Base-by-base conservation (phyloP, 2,888 invertebrate species). In the Chymomyza procnemis region DNA sequence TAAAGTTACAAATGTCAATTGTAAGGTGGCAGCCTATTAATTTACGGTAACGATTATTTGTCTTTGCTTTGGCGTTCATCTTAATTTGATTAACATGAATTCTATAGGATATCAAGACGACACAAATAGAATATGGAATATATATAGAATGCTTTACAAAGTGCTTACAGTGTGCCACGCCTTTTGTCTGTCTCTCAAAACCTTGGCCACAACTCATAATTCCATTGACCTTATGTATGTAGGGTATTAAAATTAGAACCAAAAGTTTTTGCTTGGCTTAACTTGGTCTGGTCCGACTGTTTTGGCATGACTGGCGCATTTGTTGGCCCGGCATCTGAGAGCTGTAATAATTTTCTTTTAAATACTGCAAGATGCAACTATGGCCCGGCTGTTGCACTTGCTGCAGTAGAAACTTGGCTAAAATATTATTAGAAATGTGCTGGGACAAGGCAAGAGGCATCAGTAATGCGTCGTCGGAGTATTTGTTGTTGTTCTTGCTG, bases 391-490 rank as follows among this genome's bases (percentile, higher is more conserved):
- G 57, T 18, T 70, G 80, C 85, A 83, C 85, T 81, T 82, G 80
- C 75, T 50, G 54, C 21, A 21, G 21, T 18, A 50, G 14, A 19
- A 50, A 16, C 50, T 50, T 19, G 19, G 16, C 50, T 50, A 16
- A 78, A 85, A 78, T 81, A 85, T 81, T 81, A 83, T 81, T 85
- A 85, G 86, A 85, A 80, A 80, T 78, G 73, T 69, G 79, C 80
- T 80, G 80, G 78, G 34, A 12, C 34, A 9, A 41, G 34, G 34
- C 34, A 41, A 41, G 34, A 41, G 9, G 34, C 34, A 41, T 41
- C 34, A 41, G 34, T 12, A 83, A 73, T 80, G 81, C 86, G 74
- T 79, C 80, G 71, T 71, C 69, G 58, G 16, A 48, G 22, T 50
- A 50, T 22, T 59, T 26, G 30, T 58, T 41, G 16, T 50, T 61